These are phyloP conservation scores for Xylocampa areola DNA, from an alignment of 2,888 invertebrate genomes.

Conservation along the genomic window DNA sequence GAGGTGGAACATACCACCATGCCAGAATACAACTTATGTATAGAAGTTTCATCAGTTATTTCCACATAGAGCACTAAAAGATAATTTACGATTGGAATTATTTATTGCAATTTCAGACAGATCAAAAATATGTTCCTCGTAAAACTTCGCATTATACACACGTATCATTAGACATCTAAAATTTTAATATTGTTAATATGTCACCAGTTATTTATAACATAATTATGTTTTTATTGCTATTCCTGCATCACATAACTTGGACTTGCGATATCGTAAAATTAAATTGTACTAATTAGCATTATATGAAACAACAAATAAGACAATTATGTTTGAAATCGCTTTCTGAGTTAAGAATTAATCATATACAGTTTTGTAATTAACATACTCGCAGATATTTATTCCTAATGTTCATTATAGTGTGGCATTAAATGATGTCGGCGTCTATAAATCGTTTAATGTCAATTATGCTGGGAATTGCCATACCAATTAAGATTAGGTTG, in stretches of 20 bases:
- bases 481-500: conserved; percentile 66
- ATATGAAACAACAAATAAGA: conserved; percentile 47
- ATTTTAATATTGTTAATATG: conserved; percentile 36
- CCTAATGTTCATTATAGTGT: conserved; percentile 53
- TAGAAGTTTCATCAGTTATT: background rate
- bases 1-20: no score
- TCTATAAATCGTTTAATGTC: conserved; percentile 67
- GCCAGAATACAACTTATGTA: background rate
- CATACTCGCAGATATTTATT: conserved; percentile 39
- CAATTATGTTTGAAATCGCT: conserved; percentile 37
- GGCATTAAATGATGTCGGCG: conserved; percentile 54
- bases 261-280: conserved; percentile 30
- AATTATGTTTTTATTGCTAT: conserved; percentile 46
- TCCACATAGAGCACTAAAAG: background rate
- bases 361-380: conserved; percentile 44
- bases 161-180: conserved; percentile 25
- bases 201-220: conserved; percentile 44
- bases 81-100: conserved; percentile 23
- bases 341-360: conserved; percentile 32
- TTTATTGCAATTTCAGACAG: conserved; percentile 12
- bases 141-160: conserved; percentile 34
- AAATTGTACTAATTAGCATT: conserved; percentile 47
- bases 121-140: conserved; percentile 20
- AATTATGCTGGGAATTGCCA: conserved; percentile 64
- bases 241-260: conserved; percentile 23